phyloP scores from a whole-genome alignment of 2,113 vertebrate species.

The Gymnocephalus cernua region DNA sequence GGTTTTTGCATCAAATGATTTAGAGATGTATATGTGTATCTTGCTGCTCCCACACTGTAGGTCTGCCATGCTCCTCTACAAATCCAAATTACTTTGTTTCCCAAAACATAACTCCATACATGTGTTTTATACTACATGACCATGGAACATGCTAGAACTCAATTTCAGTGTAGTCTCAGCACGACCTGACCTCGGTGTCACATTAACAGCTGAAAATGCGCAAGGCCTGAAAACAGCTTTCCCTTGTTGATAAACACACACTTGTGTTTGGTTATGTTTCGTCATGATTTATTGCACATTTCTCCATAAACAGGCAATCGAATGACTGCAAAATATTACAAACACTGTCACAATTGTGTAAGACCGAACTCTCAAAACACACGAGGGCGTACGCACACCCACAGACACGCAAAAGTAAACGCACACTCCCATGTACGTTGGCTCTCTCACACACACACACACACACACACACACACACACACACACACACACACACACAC shows the following conservation, averaged over 20 bases:
- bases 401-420: conserved; percentile 11
- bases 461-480: conserved; percentile 21
- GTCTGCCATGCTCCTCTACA: neutral
- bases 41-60: neutral
- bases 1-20: neutral
- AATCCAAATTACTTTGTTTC: conserved; percentile 25
- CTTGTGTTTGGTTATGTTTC: conserved; percentile 77
- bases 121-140: neutral
- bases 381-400: conserved; percentile 13
- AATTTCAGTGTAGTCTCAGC: conserved; percentile 19
- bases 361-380: conserved; percentile 38
- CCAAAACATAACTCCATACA: neutral
- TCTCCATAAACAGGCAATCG: conserved; percentile 74
- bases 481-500: neutral
- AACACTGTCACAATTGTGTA: conserved; percentile 76
- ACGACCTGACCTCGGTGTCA: conserved; percentile 26
- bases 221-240: conserved; percentile 57
- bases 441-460: neutral
- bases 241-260: conserved; percentile 77
- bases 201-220: conserved; percentile 60
- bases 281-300: conserved; percentile 75
- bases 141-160: conserved; percentile 1
- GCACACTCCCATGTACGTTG: conserved; percentile 5
- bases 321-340: conserved; percentile 76
- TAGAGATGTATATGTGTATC: neutral